Evolutionary conservation across 1,140 invertebrate species (phyloP).

Genomic region (Ceratosolen solmsi): DNA sequence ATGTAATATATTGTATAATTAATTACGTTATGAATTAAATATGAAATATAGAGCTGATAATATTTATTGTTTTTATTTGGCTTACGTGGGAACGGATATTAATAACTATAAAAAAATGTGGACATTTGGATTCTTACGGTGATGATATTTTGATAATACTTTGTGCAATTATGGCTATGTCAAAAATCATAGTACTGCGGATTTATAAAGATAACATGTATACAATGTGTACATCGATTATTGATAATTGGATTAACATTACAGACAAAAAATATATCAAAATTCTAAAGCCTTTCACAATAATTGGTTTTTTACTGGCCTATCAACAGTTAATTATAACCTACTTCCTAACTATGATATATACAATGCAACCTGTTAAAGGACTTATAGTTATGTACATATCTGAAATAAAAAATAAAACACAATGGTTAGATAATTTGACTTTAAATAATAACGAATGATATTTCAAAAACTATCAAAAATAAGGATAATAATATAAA

Average conservation of each 20-base stretch:
- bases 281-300: conserved; percentile 46
- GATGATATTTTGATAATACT: conserved; percentile 9
- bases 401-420: too few species aligned
- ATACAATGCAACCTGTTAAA: too few species aligned
- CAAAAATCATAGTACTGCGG: conserved; percentile 25
- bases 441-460: too few species aligned
- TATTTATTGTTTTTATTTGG: background rate
- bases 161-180: background rate
- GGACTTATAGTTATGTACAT: too few species aligned
- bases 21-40: too few species aligned
- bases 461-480: too few species aligned
- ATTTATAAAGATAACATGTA: conserved; percentile 11
- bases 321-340: conserved; percentile 55
- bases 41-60: too few species aligned
- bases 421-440: too few species aligned
- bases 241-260: conserved; percentile 4
- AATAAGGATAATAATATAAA: too few species aligned
- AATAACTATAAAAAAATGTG: background rate
- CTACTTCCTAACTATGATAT: too few species aligned
- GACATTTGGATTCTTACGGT: background rate
- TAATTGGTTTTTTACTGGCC: conserved; percentile 41
- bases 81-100: background rate
- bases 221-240: background rate
- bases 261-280: background rate
- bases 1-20: too few species aligned